These are phyloP conservation scores for Hydrozoanthus tunicans DNA, from an alignment of 64 coral and sea anemone genomes.

Conservation along the genomic window DNA sequence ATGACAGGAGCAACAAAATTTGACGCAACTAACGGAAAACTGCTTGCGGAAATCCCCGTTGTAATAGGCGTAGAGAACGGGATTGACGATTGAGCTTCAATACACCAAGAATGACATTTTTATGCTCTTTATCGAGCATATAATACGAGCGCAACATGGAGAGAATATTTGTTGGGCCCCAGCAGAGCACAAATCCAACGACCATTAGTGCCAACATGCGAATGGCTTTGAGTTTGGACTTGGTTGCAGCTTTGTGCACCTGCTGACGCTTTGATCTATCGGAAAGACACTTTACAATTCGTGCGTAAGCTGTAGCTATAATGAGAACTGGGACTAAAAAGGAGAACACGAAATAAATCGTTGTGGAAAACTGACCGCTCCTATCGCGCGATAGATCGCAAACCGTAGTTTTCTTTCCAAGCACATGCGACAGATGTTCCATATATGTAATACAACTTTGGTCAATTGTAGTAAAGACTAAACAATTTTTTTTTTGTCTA, in stretches of 20 bases:
- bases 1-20: background rate
- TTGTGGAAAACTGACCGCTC: slow-evolving; percentile 35
- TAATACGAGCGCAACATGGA: slow-evolving; percentile 43
- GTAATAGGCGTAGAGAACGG: slow-evolving; percentile 51
- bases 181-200: slow-evolving; percentile 5
- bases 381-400: slow-evolving; percentile 37
- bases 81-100: slow-evolving; percentile 50
- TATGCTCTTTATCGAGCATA: slow-evolving; percentile 17
- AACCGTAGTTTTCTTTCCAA: background rate
- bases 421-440: background rate
- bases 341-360: slow-evolving; percentile 63
- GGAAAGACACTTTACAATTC: slow-evolving; percentile 12
- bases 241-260: slow-evolving; percentile 7
- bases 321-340: slow-evolving; percentile 41
- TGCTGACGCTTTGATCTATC: slow-evolving; percentile 10
- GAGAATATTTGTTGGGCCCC: slow-evolving; percentile 7
- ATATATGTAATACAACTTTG: no score
- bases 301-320: slow-evolving; percentile 37
- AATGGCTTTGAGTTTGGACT: slow-evolving; percentile 55
- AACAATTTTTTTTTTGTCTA: no score
- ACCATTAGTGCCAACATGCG: slow-evolving; percentile 48
- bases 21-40: background rate
- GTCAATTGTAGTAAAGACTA: no score
- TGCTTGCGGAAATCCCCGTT: slow-evolving; percentile 56
- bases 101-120: slow-evolving; percentile 18